Conservation (phyloP, 2,888 invertebrate species). For the Dendrolimus pini region DNA sequence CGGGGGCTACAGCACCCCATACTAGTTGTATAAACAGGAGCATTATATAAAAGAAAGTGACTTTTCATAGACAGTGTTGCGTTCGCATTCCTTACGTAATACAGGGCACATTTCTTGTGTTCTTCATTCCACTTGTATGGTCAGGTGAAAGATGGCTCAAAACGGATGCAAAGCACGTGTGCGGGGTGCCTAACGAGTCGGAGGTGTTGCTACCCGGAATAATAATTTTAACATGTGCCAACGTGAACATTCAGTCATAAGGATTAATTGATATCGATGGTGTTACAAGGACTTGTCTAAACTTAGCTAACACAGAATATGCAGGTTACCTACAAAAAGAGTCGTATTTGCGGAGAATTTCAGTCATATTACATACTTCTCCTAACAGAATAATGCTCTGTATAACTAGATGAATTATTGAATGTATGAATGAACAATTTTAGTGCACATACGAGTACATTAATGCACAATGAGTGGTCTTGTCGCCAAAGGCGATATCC, state of each 20-base stretch:
- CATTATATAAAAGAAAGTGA: constrained; percentile 61
- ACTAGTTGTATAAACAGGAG: neutral
- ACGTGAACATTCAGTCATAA: neutral
- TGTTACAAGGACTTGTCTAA: too few species aligned
- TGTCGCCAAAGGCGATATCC: too few species aligned
- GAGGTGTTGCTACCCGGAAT: neutral
- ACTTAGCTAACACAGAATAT: too few species aligned
- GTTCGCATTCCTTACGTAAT: constrained; percentile 65
- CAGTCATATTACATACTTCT: too few species aligned
- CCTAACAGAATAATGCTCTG: too few species aligned
- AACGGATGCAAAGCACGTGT: constrained; percentile 48
- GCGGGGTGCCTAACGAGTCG: neutral
- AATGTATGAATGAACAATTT: too few species aligned
- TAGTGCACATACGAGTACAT: too few species aligned
- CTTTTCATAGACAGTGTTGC: constrained; percentile 17
- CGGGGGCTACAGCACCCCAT: too few species aligned
- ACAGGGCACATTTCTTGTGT: constrained; percentile 51
- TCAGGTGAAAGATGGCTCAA: constrained; percentile 66
- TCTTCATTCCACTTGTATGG: constrained; percentile 37
- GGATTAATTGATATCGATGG: neutral
- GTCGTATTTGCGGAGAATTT: too few species aligned
- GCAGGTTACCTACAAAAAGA: too few species aligned
- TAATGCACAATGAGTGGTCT: too few species aligned
- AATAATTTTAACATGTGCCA: neutral
- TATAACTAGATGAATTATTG: too few species aligned